Evolutionary conservation across 2,113 vertebrate species (phyloP), one percentile per base, ranked within the genome.

Genomic region (Desmodus rotundus): DNA sequence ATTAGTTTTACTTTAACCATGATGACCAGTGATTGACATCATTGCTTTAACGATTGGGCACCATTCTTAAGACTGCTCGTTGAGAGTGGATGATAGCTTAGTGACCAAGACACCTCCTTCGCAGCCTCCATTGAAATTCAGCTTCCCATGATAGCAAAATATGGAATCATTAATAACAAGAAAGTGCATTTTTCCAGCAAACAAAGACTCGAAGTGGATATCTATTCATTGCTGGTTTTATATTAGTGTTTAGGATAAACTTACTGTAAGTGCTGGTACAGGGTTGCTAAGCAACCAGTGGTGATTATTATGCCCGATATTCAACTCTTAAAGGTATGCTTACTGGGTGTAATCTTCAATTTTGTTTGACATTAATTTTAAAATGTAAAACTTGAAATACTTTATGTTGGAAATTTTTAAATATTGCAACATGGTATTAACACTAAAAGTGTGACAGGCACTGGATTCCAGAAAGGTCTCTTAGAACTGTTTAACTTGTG

Each of bases 201-300:
- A 52, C 47, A 85, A 24, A 17, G 38, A 24, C 28, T 20, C 5
- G 28, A 77, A 83, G 58, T 83, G 63, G 63, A 43, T 41, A 65
- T 33, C 41, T 65, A 90, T 56, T 70, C 91, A 90, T 45, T 61
- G 91, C 73, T 54, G 85, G 65, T 92, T 98, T 94, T 95, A 43
- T 50, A 24, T 87, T 87, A 65, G 63, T 96, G 74, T 97, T 98
- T 97, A 96, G 96, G 87, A 80, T 95, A 92, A 97, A 95, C 72
- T 85, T 96, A 74, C 86, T 38, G 0, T 86, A 96, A 98, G 74
- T 2, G 26, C 95, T 91, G 96, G 54, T 95, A 54, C 91, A 72
- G 54, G 90, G 98, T 98, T 98, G 98, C 98, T 98, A 98, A 96
- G 98, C 93, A 98, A 98, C 98, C 86, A 45, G 89, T 82, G 67